These are phyloP conservation scores for Amiota communis DNA, from an alignment of 2,888 invertebrate species.

Conservation along the genomic window DNA sequence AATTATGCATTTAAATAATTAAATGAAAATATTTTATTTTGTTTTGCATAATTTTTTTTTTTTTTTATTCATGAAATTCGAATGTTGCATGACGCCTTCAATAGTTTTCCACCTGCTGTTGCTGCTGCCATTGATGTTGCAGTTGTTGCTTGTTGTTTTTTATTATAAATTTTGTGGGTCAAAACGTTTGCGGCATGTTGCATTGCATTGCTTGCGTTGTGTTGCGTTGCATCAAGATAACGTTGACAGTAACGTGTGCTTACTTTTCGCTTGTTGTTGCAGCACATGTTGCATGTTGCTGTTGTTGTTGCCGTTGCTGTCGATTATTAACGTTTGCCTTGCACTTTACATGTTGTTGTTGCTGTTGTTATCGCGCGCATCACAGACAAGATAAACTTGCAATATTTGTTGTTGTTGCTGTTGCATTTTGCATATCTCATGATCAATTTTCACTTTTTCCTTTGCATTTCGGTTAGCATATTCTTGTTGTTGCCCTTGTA, in stretches of 20 bases:
- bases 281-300: conserved; percentile 19
- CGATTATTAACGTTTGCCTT: conserved; percentile 15
- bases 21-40: conserved; percentile 38
- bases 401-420: neutral
- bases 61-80: no score
- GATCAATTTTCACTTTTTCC: conserved; percentile 27
- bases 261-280: conserved; percentile 2
- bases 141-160: conserved; percentile 6
- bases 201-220: no score
- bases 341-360: conserved; percentile 15
- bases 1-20: no score
- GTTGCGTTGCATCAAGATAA: no score
- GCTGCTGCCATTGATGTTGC: neutral
- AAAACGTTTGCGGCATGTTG: conserved; percentile 12
- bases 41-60: no score
- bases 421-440: conserved; percentile 8
- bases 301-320: conserved; percentile 17
- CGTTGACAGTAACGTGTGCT: conserved; percentile 2
- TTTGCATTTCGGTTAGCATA: neutral
- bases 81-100: neutral
- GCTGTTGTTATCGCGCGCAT: conserved; percentile 15
- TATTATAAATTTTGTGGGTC: conserved; percentile 30
- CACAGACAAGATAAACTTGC: conserved; percentile 24
- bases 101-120: conserved; percentile 12
- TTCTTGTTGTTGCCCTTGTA: neutral